Evolutionary conservation across 2,113 vertebrate genomes (phyloP).

Genomic region (Paracanthobrama guichenoti): DNA sequence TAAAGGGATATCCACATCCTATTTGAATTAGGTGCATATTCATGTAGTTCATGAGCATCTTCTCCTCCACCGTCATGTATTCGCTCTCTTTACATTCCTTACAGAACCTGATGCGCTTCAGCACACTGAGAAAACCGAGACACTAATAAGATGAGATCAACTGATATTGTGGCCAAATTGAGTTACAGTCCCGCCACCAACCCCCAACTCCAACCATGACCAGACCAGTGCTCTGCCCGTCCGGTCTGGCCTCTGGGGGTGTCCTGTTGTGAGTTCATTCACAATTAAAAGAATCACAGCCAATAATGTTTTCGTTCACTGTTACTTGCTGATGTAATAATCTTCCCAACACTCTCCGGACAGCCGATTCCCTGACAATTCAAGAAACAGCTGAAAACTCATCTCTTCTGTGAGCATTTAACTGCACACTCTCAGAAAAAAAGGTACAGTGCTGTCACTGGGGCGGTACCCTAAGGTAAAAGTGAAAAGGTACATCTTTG

Average conservation of each 20-base stretch:
- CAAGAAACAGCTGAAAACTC: too few species aligned
- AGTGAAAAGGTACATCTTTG: too few species aligned
- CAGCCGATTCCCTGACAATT: too few species aligned
- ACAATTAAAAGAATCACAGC: conserved; percentile 35
- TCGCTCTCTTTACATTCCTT: conserved; percentile 2
- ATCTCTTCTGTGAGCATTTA: too few species aligned
- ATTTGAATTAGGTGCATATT: background rate
- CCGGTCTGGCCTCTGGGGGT: background rate
- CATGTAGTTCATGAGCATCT: background rate
- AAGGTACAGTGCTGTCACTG: too few species aligned
- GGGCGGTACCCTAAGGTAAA: too few species aligned
- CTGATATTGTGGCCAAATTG: conserved; percentile 50
- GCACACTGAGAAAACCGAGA: conserved; percentile 38
- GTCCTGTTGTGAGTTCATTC: conserved; percentile 17
- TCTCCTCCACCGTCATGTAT: conserved; percentile 1
- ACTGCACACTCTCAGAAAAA: too few species aligned
- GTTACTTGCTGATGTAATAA: too few species aligned
- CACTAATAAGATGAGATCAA: conserved; percentile 57
- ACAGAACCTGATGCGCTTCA: conserved; percentile 31
- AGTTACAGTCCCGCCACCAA: conserved; percentile 32
- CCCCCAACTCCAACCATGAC: conserved; percentile 11
- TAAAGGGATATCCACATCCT: background rate
- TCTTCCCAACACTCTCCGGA: too few species aligned
- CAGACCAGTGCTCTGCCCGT: conserved; percentile 31
- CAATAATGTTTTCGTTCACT: background rate